Percentiles rank a stretch among this genome's conserved stretches.
Conservation (phyloP, 1,140 invertebrate species). For the Orussus abietinus region DNA sequence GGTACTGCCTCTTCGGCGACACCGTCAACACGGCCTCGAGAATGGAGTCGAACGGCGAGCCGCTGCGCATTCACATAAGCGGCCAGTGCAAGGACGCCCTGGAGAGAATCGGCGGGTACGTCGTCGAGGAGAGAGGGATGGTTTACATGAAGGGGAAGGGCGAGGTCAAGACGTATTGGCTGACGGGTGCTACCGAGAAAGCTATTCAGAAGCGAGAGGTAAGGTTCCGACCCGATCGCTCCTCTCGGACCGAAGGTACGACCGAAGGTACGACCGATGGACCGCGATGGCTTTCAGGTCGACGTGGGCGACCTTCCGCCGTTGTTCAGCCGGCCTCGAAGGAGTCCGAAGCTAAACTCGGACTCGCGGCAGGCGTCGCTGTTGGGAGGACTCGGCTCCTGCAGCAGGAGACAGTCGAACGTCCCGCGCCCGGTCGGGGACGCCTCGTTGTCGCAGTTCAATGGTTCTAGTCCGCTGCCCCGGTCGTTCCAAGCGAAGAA, state of each 20-base stretch:
- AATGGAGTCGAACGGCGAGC: slow-evolving; percentile 91
- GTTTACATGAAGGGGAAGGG: slow-evolving; percentile 91
- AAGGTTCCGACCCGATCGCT: too few relatives aligned
- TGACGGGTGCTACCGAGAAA: slow-evolving; percentile 76
- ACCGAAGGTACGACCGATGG: too few relatives aligned
- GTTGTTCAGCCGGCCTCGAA: slow-evolving; percentile 71
- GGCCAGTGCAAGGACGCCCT: slow-evolving; percentile 76
- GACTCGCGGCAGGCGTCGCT: slow-evolving; percentile 67
- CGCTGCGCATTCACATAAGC: slow-evolving; percentile 90
- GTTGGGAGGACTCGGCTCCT: slow-evolving; percentile 45
- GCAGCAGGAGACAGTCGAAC: slow-evolving; percentile 57
- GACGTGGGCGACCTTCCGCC: slow-evolving; percentile 76
- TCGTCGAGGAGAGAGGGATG: slow-evolving; percentile 77
- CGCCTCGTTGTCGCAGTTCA: slow-evolving; percentile 37
- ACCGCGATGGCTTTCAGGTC: slow-evolving; percentile 61
- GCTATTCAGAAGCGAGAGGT: slow-evolving; percentile 77
- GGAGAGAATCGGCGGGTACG: slow-evolving; percentile 84
- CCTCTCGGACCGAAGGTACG: too few relatives aligned
- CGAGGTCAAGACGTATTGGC: slow-evolving; percentile 82
- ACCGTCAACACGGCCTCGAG: slow-evolving; percentile 89
- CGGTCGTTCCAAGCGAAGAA: slow-evolving; percentile 26
- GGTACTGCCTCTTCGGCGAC: slow-evolving; percentile 93
- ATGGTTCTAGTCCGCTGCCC: slow-evolving; percentile 37
- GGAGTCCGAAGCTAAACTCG: slow-evolving; percentile 68
- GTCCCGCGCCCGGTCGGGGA: slow-evolving; percentile 44